Percentiles rank a stretch among this genome's conserved stretches.
These are phyloP conservation scores for Syngnathus typhle DNA, from an alignment of 2,113 vertebrate species.

Conservation along the genomic window DNA sequence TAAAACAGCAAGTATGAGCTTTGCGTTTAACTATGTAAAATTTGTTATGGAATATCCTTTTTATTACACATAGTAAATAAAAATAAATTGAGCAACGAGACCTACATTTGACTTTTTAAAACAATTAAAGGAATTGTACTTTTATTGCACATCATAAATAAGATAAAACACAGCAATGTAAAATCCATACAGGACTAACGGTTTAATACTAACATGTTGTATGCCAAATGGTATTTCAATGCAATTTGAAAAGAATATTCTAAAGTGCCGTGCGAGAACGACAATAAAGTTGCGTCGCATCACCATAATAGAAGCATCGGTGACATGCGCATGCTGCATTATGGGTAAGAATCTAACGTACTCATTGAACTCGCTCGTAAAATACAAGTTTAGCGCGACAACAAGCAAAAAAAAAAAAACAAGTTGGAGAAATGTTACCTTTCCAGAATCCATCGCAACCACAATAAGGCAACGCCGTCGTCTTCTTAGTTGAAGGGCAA, in stretches of 20 bases:
- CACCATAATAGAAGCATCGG: not conserved
- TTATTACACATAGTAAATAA: too few relatives aligned
- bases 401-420: not conserved
- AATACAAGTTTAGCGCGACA: not conserved
- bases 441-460: slow-evolving; percentile 51
- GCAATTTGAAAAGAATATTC: not conserved
- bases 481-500: slow-evolving; percentile 7
- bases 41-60: too few relatives aligned
- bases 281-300: not conserved
- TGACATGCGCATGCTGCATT: not conserved
- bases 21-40: not conserved
- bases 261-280: not conserved
- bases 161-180: not conserved
- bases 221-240: not conserved
- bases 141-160: not conserved
- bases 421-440: slow-evolving; percentile 41
- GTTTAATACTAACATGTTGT: not conserved
- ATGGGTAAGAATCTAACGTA: not conserved
- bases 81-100: too few relatives aligned
- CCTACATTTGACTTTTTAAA: too few relatives aligned
- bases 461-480: not conserved
- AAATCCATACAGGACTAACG: not conserved
- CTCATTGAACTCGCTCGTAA: not conserved
- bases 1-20: not conserved
- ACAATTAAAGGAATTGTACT: too few relatives aligned